Percentiles rank a stretch among this genome's conserved stretches.
Evolutionary conservation across 2,888 invertebrate species (phyloP).

Genomic region (Macropis europaea): DNA sequence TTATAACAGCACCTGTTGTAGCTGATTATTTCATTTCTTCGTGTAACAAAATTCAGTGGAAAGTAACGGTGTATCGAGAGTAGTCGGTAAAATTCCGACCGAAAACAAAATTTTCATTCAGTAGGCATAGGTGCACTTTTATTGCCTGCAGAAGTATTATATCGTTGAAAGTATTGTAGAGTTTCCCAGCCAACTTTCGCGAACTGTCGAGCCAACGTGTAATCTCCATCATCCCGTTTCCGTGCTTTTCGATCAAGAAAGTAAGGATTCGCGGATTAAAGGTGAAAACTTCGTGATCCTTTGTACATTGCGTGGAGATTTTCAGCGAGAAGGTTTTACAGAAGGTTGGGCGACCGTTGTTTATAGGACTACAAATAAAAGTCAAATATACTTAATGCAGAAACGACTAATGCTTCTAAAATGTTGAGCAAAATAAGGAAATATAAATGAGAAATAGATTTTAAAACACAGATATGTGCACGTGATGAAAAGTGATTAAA

Average conservation of each 20-base stretch:
- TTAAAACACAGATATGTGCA: too few relatives aligned
- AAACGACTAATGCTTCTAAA: too few relatives aligned
- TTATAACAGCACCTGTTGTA: too few relatives aligned
- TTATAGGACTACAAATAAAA: neutral
- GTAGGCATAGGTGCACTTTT: conserved; percentile 18
- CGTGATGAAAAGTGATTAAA: too few relatives aligned
- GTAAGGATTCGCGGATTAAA: conserved; percentile 40
- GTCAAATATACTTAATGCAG: too few relatives aligned
- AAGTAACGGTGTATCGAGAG: neutral
- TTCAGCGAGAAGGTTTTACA: conserved; percentile 30
- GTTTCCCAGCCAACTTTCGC: conserved; percentile 38
- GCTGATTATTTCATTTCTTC: too few relatives aligned
- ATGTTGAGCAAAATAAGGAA: too few relatives aligned
- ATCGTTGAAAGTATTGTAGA: conserved; percentile 33
- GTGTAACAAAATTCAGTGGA: neutral
- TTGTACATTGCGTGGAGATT: conserved; percentile 24
- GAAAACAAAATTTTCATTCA: conserved; percentile 12
- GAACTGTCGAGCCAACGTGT: conserved; percentile 35
- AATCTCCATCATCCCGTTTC: conserved; percentile 27
- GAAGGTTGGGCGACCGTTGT: neutral
- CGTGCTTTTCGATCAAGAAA: conserved; percentile 14
- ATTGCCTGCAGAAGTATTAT: conserved; percentile 27
- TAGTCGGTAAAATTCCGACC: neutral
- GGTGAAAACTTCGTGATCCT: conserved; percentile 29
- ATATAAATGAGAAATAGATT: too few relatives aligned